phyloP scores from a whole-genome alignment of 2,888 invertebrate species.

The Latheticus oryzae region DNA sequence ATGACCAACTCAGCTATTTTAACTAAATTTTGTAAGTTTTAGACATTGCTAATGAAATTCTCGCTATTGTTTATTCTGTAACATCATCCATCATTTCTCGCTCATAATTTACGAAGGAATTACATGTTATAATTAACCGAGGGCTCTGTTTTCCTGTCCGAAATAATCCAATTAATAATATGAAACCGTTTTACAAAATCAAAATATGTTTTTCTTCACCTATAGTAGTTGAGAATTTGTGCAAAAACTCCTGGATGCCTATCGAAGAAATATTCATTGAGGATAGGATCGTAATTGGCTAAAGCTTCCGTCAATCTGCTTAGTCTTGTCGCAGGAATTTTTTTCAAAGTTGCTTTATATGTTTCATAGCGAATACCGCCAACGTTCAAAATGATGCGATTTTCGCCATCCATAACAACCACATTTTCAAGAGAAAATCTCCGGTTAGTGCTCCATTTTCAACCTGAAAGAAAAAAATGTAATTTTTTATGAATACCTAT shows the following conservation, averaged over 20 bases:
- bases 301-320: constrained; percentile 86
- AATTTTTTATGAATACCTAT: too few relatives aligned
- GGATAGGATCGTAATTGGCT: constrained; percentile 89
- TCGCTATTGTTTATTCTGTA: neutral
- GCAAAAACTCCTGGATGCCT: constrained; percentile 91
- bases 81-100: constrained; percentile 14
- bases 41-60: too few relatives aligned
- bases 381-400: constrained; percentile 93
- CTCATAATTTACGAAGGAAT: constrained; percentile 7
- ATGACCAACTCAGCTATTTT: too few relatives aligned
- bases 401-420: constrained; percentile 86
- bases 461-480: neutral
- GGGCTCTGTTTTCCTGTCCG: constrained; percentile 3
- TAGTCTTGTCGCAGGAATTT: constrained; percentile 88
- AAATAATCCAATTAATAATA: constrained; percentile 13
- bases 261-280: constrained; percentile 90
- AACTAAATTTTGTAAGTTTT: too few relatives aligned
- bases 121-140: constrained; percentile 19
- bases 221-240: constrained; percentile 89
- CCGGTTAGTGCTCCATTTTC: neutral
- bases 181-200: neutral
- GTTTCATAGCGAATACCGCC: constrained; percentile 87
- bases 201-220: too few relatives aligned
- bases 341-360: constrained; percentile 85
- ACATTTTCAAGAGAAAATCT: too few relatives aligned